Evolutionary conservation across 2,888 invertebrate species (phyloP).

Genomic region (Cheilosia pagana): DNA sequence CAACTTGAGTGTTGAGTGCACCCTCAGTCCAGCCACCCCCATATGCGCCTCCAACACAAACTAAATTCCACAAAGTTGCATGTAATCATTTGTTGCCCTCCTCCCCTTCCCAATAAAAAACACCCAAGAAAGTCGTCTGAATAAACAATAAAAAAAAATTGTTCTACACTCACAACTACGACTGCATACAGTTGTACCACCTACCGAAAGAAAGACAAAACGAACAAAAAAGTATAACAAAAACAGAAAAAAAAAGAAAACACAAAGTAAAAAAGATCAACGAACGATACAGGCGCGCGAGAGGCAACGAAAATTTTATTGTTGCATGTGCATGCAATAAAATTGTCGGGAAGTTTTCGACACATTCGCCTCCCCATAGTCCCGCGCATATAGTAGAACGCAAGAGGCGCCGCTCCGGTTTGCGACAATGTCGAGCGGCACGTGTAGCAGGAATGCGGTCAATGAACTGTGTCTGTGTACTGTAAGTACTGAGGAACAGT

Average conservation of each 20-base stretch:
- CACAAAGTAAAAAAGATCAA: slow-evolving; percentile 61
- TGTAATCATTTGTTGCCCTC: slow-evolving; percentile 2
- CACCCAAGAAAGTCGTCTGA: slow-evolving; percentile 10
- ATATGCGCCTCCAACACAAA: background rate
- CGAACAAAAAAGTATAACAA: slow-evolving; percentile 1
- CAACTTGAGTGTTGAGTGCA: slow-evolving; percentile 10
- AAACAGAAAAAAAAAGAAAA: slow-evolving; percentile 25
- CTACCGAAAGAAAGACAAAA: slow-evolving; percentile 21
- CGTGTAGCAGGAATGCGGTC: slow-evolving; percentile 71
- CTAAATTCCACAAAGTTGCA: slow-evolving; percentile 51
- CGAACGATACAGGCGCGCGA: slow-evolving; percentile 64
- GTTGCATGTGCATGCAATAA: slow-evolving; percentile 75
- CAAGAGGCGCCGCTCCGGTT: slow-evolving; percentile 56
- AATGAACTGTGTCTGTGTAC: slow-evolving; percentile 59
- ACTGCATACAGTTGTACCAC: slow-evolving; percentile 1
- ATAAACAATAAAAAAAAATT: background rate
- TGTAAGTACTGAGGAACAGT: slow-evolving; percentile 27
- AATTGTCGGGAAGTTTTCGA: slow-evolving; percentile 66
- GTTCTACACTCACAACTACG: slow-evolving; percentile 27
- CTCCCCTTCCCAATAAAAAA: slow-evolving; percentile 11
- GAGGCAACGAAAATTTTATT: slow-evolving; percentile 73
- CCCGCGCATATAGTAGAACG: slow-evolving; percentile 24
- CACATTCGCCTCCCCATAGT: slow-evolving; percentile 45
- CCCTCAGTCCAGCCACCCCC: background rate
- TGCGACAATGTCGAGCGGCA: slow-evolving; percentile 72